phyloP scores from a whole-genome alignment of 2,113 vertebrate genomes.

The Morone saxatilis region DNA sequence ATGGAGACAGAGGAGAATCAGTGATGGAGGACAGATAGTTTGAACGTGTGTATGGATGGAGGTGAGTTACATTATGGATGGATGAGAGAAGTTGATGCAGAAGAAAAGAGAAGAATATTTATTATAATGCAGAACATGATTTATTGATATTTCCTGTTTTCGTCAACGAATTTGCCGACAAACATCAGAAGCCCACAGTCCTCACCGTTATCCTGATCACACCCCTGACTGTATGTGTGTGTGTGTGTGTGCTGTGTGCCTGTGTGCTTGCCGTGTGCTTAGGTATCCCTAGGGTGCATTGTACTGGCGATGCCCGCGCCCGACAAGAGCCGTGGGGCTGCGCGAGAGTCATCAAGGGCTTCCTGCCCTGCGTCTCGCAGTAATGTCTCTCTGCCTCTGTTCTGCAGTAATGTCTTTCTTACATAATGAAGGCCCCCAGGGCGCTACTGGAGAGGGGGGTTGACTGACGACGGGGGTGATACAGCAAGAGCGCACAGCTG shows the following conservation, averaged over 20 bases:
- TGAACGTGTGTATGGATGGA: slow-evolving; percentile 19
- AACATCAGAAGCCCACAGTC: slow-evolving; percentile 32
- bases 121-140: slow-evolving; percentile 44
- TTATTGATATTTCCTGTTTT: slow-evolving; percentile 49
- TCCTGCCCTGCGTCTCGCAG: slow-evolving; percentile 73
- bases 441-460: slow-evolving; percentile 69
- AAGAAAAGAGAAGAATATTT: slow-evolving; percentile 25
- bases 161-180: slow-evolving; percentile 23
- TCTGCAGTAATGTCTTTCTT: slow-evolving; percentile 83
- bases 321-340: no score
- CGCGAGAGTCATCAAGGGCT: slow-evolving; percentile 70
- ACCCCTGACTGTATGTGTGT: slow-evolving; percentile 25
- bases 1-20: slow-evolving; percentile 17
- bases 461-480: slow-evolving; percentile 76
- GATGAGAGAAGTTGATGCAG: slow-evolving; percentile 9
- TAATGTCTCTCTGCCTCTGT: slow-evolving; percentile 63
- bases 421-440: slow-evolving; percentile 83
- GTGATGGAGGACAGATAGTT: slow-evolving; percentile 26
- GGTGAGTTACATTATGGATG: not conserved
- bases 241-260: slow-evolving; percentile 17
- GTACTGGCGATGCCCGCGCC: no score
- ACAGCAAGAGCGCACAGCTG: slow-evolving; percentile 76
- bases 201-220: slow-evolving; percentile 48
- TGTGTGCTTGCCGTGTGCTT: slow-evolving; percentile 22
- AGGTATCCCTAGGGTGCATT: slow-evolving; percentile 37